These are phyloP conservation scores for roundworm (Caenorhabditis elegans) DNA, from an alignment of 1,140 invertebrate genomes.

Conservation along the genomic window WBcel235 BX284606.5:3976501-3977000, in stretches of 20 bases:
- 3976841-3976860: not conserved
- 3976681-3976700: no score
- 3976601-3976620: no score
- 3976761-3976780: slow-evolving; percentile 5
- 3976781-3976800: slow-evolving; percentile 2
- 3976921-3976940: slow-evolving; percentile 29
- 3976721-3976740: not conserved
- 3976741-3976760: not conserved
- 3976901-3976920: not conserved
- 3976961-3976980: slow-evolving; percentile 26
- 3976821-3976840: slow-evolving; percentile 3
- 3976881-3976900: slow-evolving; percentile 18
- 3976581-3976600: no score
- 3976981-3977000: slow-evolving; percentile 29
- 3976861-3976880: slow-evolving; percentile 29
- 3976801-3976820: not conserved
- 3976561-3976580: no score
- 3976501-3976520: no score
- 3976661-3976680: no score
- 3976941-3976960: not conserved
- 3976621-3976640: no score
- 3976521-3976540: no score
- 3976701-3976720: not conserved
- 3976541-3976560: no score
- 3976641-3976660: no score